Evolutionary conservation across 2,888 invertebrate species (phyloP), one percentile per base, ranked within the genome.

Genomic region (Ctena decussata): DNA sequence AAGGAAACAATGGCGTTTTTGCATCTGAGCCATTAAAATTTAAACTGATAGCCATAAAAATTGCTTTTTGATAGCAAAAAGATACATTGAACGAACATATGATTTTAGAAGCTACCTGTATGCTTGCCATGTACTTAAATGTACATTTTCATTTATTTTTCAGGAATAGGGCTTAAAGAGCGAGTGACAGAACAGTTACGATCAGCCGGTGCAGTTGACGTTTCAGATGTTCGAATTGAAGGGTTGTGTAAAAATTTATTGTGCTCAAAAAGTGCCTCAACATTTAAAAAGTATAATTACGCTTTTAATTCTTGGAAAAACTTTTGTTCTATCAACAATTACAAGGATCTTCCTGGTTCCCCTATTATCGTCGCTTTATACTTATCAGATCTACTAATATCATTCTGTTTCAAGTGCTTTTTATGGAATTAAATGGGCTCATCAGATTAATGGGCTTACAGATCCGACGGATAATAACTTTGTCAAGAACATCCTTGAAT

Each of bases 1-100:
- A 3, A 1, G 78, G 78, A n/a, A 78, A 49, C 24, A 69, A 77
- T 15, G 65, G 69, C 15, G 18, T 46, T 1, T 78, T 72, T 78
- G 32, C 21, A 15, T 21, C 35, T n/a, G 0, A 12, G 8, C n/a
- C 41, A 0, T 27, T 78, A 27, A 78, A 39, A 46, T 70, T 77
- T 32, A 24, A 70, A 21, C 27, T 77, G 37, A 39, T 77, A 24
- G 69, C 70, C 1, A n/a, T 79, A n/a, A n/a, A n/a, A n/a, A n/a
- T n/a, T n/a, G n/a, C n/a, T n/a, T n/a, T n/a, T n/a, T n/a, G n/a
- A n/a, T n/a, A n/a, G n/a, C n/a, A n/a, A n/a, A n/a, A n/a, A n/a
- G n/a, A n/a, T n/a, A n/a, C n/a, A n/a, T n/a, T n/a, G n/a, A n/a
- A n/a, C n/a, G n/a, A n/a, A n/a, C n/a, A n/a, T n/a, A n/a, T n/a